phyloP scores from a whole-genome alignment of 2,113 vertebrate genomes.

The Motacilla alba region DNA sequence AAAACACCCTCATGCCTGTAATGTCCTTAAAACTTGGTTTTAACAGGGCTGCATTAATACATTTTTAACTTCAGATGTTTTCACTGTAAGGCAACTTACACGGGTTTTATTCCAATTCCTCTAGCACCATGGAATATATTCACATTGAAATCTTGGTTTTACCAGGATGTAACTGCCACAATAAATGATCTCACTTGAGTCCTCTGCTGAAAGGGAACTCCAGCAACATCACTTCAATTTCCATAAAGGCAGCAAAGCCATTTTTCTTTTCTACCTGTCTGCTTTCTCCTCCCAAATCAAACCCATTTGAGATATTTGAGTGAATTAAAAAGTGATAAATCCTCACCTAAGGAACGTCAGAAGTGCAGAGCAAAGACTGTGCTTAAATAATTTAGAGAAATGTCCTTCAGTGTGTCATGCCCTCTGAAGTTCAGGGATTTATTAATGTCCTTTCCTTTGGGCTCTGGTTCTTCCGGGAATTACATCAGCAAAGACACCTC shows the following conservation, averaged over 20 bases:
- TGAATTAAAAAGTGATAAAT: conserved; percentile 39
- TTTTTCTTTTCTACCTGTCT: not conserved
- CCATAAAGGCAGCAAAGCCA: not conserved
- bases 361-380: not conserved
- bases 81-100: not conserved
- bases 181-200: not conserved
- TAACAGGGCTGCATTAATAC: not conserved
- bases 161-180: not conserved
- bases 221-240: not conserved
- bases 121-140: not conserved
- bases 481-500: not conserved
- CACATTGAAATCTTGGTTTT: not conserved
- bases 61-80: not conserved
- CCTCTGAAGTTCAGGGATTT: conserved; percentile 11
- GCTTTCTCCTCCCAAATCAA: not conserved
- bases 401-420: not conserved
- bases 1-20: not conserved
- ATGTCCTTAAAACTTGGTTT: not conserved
- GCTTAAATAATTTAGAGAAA: conserved; percentile 22
- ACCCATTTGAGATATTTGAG: not conserved
- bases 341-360: not conserved
- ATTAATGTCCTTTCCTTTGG: not conserved
- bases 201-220: not conserved
- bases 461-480: conserved; percentile 9
- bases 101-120: not conserved